Conservation (phyloP, 1,140 invertebrate species). For the Dreissena polymorpha region DNA sequence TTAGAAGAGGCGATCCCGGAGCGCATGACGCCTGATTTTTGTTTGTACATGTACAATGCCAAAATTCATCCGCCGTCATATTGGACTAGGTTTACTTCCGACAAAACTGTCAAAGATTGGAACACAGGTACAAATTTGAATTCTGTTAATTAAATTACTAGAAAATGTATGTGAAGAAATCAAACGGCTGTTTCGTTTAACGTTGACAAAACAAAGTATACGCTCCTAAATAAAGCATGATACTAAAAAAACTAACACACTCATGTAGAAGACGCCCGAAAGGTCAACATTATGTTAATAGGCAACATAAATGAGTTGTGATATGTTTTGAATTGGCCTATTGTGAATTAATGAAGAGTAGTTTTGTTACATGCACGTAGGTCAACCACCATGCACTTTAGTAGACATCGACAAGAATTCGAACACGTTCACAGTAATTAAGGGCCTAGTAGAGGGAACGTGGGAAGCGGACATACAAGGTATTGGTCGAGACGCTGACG, state of each 20-base stretch:
- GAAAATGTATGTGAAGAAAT: no score
- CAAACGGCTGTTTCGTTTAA: no score
- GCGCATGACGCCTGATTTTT: constrained; percentile 50
- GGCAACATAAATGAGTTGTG: no score
- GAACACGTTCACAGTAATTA: constrained; percentile 30
- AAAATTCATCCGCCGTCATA: constrained; percentile 42
- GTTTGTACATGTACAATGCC: constrained; percentile 47
- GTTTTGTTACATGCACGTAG: no score
- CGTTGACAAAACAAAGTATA: no score
- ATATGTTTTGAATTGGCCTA: no score
- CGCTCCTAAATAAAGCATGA: no score
- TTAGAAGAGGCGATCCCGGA: not conserved
- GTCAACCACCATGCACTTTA: not conserved
- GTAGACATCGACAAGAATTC: constrained; percentile 27
- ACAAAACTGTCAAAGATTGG: constrained; percentile 54
- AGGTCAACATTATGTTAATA: no score
- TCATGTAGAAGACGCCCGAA: no score
- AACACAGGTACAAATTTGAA: not conserved
- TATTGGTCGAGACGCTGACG: constrained; percentile 57
- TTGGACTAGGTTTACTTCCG: constrained; percentile 53
- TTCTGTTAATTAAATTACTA: no score
- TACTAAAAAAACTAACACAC: no score
- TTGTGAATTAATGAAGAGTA: no score
- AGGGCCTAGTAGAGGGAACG: constrained; percentile 45
- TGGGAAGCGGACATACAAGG: constrained; percentile 58